Evolutionary conservation across 2,797 vertebrate genomes (phyloP), one percentile per base, ranked within the genome.

Genomic region (Sebastes nivosus): DNA sequence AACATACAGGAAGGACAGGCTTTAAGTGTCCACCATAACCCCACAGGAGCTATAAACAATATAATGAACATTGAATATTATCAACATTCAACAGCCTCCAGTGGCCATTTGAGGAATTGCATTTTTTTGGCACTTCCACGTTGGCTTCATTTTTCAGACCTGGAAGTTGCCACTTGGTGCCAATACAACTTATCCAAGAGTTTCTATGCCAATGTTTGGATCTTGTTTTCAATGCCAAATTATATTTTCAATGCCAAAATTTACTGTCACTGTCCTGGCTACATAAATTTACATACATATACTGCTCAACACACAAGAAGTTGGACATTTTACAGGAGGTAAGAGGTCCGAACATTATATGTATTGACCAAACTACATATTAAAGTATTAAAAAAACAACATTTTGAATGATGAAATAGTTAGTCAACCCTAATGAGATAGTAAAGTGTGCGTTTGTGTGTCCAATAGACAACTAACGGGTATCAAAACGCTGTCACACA

Each of bases 381-480:
- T 9, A 32, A 32, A 32, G 30, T 32, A 32, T 32, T 32, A 8
- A 32, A 32, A 38, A 27, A 34, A 10, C 1, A 34, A 34, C 6
- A 67, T 67, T n/a, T 14, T 14, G 1, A 68, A 46, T 46, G 1
- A 46, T 46, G 42, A 46, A 46, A 36, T 36, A 36, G 34, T 4
- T 4, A 36, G 34, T 36, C 34, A 36, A 36, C 34, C 2, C 2
- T 24, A 24, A 2, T 24, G 46, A 52, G 13, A 0, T 52, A 52
- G 18, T 52, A n/a, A 52, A 52, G 46, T 83, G 3, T 72, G 29
- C 24, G 2, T 64, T 57, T 89, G 13, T 88, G 88, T 89, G 52
- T 92, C 42, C 29, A 65, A 67, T 10, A 97, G 97, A 96, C 96
- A 98, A 87, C 95, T 98, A 75, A 92, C 95, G 64, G 96, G 96